Evolutionary conservation across 2,888 invertebrate genomes (phyloP).

Genomic region (Epistrophella euchroma): DNA sequence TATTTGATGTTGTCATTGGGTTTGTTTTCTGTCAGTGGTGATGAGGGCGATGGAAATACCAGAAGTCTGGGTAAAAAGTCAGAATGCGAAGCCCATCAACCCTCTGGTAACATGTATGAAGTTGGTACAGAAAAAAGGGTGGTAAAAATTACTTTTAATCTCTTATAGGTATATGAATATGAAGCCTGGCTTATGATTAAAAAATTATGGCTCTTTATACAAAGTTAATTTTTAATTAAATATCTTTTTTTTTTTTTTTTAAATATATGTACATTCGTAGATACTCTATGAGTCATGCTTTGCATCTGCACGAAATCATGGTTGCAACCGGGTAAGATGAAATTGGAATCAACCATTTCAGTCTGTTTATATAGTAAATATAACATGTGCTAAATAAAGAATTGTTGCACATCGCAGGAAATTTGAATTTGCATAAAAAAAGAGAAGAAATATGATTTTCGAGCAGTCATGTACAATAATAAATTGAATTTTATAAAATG

Average conservation of each 20-base stretch:
- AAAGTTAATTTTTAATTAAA: background rate
- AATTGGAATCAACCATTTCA: too few relatives aligned
- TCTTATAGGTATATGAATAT: background rate
- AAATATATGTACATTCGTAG: background rate
- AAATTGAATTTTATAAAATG: too few relatives aligned
- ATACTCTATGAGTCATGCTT: too few relatives aligned
- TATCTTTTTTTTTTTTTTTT: background rate
- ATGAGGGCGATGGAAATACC: conserved; percentile 21
- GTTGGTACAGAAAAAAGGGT: background rate
- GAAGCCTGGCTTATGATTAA: background rate
- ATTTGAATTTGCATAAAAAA: too few relatives aligned
- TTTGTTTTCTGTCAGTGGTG: conserved; percentile 57
- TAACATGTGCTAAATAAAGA: too few relatives aligned
- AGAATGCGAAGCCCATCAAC: background rate
- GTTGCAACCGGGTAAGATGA: too few relatives aligned
- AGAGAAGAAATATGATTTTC: too few relatives aligned
- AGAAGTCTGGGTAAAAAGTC: conserved; percentile 1
- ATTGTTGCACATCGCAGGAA: too few relatives aligned
- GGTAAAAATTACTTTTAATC: background rate
- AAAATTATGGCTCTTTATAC: conserved; percentile 1
- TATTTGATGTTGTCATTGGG: conserved; percentile 56
- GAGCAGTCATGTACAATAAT: too few relatives aligned
- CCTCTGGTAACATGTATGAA: background rate
- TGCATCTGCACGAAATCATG: too few relatives aligned
- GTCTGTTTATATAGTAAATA: too few relatives aligned